Conservation (phyloP, 2,113 vertebrate species). For the Chlamydotis undulata region DNA sequence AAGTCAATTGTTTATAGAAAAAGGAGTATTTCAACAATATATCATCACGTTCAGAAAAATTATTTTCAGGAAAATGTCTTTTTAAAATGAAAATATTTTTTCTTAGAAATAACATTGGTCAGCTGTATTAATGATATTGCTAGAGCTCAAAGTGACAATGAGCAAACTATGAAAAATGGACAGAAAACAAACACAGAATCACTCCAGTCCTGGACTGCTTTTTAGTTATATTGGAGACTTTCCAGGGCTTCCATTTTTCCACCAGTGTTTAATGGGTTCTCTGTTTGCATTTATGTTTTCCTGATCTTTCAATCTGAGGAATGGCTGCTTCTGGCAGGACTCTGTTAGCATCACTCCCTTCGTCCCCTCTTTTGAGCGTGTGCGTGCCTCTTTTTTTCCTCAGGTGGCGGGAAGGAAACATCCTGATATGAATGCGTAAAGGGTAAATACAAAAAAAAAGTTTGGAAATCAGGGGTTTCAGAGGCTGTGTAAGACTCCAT, state of each 20-base stretch:
- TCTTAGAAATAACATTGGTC: constrained; percentile 39
- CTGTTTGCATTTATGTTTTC: constrained; percentile 70
- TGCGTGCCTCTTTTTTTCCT: neutral
- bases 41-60: constrained; percentile 11
- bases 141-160: constrained; percentile 55
- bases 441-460: neutral
- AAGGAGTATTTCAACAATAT: constrained; percentile 34
- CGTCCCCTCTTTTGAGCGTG: neutral
- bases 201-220: constrained; percentile 48
- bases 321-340: constrained; percentile 20
- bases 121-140: constrained; percentile 57
- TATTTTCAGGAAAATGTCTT: constrained; percentile 29
- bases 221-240: constrained; percentile 66
- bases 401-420: neutral
- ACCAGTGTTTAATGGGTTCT: constrained; percentile 65
- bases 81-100: constrained; percentile 52
- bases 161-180: constrained; percentile 67
- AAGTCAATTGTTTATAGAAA: constrained; percentile 36
- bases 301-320: constrained; percentile 55
- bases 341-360: neutral
- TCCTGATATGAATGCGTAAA: neutral
- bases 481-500: neutral
- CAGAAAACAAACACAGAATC: constrained; percentile 66
- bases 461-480: neutral
- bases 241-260: constrained; percentile 72